Conservation (phyloP, 2,113 vertebrate genomes). For the Gymnobelideus leadbeateri region DNA sequence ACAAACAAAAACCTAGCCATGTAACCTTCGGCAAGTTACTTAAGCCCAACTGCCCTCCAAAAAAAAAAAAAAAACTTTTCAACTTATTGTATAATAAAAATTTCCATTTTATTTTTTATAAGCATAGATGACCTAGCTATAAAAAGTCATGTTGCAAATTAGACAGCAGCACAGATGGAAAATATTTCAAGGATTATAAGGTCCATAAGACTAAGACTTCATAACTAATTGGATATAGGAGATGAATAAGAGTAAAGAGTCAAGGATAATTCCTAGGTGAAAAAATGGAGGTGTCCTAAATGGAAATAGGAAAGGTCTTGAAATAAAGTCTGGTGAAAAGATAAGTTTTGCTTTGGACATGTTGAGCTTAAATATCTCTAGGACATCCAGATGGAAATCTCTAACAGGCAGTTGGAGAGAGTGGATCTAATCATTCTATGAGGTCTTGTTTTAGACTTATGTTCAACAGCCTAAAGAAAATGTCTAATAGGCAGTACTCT, state of each 20-base stretch:
- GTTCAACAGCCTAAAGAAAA: neutral
- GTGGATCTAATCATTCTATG: neutral
- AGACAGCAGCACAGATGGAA: neutral
- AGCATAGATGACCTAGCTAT: too few relatives aligned
- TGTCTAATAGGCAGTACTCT: neutral
- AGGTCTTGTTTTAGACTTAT: neutral
- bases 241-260: neutral
- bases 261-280: neutral
- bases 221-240: neutral
- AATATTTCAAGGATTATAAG: neutral
- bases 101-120: too few relatives aligned
- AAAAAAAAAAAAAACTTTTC: too few relatives aligned
- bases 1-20: too few relatives aligned
- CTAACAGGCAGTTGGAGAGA: neutral
- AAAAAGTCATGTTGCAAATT: neutral
- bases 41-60: too few relatives aligned
- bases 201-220: neutral
- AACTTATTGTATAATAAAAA: too few relatives aligned
- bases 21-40: too few relatives aligned
- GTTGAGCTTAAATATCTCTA: neutral
- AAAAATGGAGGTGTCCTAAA: neutral
- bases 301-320: neutral
- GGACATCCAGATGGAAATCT: neutral
- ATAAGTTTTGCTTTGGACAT: neutral
- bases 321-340: too few relatives aligned